A percentile compares a stretch with the other conserved stretches of the same genome.
Evolutionary conservation across 2,113 vertebrate genomes (phyloP).

Genomic region (Turnix velox): DNA sequence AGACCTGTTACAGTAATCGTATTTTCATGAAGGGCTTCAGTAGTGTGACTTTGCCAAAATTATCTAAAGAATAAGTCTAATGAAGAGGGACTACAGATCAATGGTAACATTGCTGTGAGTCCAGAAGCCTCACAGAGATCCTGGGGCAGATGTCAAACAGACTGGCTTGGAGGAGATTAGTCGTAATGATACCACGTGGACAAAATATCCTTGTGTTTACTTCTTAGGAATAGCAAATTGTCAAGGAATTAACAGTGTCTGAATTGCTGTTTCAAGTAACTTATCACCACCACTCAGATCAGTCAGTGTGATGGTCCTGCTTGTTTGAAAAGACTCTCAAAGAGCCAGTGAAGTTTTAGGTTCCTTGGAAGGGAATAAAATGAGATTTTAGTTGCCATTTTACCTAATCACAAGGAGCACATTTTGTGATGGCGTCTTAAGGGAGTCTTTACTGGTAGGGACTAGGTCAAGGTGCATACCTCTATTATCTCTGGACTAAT

Average conservation of each 20-base stretch:
- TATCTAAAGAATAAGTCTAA: no score
- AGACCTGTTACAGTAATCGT: neutral
- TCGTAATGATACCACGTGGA: rapidly evolving
- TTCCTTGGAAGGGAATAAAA: neutral
- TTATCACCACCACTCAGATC: neutral
- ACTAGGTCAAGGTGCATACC: neutral
- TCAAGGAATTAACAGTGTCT: neutral
- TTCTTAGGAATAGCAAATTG: neutral
- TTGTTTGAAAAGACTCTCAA: neutral
- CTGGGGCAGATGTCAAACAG: neutral
- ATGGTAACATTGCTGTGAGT: neutral
- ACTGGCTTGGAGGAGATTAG: neutral
- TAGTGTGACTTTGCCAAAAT: no score
- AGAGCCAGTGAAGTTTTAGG: neutral
- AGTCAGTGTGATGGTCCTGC: neutral
- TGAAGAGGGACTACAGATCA: neutral
- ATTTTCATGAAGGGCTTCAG: neutral
- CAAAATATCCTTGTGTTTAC: neutral
- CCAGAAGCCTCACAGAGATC: neutral
- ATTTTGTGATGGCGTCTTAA: neutral
- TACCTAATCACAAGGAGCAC: neutral
- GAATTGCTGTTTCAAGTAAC: neutral
- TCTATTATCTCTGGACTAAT: neutral
- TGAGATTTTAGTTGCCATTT: neutral
- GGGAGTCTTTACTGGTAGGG: neutral